phyloP scores from a whole-genome alignment of 2,888 invertebrate genomes.

The Epirrhoe tristata region DNA sequence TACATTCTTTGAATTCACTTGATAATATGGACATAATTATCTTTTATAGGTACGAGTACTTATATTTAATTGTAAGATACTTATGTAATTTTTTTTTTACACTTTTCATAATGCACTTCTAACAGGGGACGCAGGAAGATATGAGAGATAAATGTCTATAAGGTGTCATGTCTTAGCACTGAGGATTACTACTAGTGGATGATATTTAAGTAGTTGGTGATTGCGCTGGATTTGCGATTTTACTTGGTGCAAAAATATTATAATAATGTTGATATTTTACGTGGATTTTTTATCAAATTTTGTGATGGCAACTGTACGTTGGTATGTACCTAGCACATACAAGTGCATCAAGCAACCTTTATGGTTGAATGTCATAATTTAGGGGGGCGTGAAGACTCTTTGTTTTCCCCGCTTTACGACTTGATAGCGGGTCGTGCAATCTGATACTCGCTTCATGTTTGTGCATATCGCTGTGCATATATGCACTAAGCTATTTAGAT shows the following conservation, averaged over 20 bases:
- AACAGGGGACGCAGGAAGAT: too few species aligned
- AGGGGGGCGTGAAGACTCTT: constrained; percentile 65
- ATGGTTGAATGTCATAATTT: constrained; percentile 66
- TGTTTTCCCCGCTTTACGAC: constrained; percentile 66
- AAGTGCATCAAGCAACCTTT: constrained; percentile 57
- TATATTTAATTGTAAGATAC: not conserved
- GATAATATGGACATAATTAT: not conserved
- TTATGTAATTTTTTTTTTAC: too few species aligned
- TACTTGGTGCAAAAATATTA: too few species aligned
- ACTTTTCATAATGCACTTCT: too few species aligned
- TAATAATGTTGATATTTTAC: not conserved
- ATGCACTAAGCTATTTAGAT: constrained; percentile 6
- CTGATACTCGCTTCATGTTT: constrained; percentile 30
- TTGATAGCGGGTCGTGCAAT: constrained; percentile 53
- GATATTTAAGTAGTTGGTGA: too few species aligned
- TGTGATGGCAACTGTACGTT: constrained; percentile 16
- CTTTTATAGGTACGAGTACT: too few species aligned
- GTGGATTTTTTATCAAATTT: not conserved
- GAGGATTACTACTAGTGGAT: too few species aligned
- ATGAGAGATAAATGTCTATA: too few species aligned
- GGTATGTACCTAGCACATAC: constrained; percentile 49
- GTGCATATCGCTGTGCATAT: constrained; percentile 21
- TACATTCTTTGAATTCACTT: not conserved
- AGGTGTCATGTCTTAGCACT: too few species aligned
- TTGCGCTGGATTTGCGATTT: too few species aligned